These are phyloP conservation scores for Oncorhynchus keta DNA, from an alignment of 2,113 vertebrate genomes.

Conservation along the genomic window DNA sequence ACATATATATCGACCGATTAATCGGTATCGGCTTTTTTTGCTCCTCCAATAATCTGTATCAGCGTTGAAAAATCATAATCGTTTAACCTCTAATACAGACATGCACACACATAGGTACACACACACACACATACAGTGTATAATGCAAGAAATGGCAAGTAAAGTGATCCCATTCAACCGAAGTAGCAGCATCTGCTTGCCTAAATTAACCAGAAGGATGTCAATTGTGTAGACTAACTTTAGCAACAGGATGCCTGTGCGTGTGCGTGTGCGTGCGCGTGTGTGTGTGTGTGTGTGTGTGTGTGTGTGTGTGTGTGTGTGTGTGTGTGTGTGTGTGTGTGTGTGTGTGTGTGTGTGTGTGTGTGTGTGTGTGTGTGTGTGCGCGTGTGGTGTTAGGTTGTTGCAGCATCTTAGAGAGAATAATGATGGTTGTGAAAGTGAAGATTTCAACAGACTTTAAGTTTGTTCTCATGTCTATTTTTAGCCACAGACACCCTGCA, in stretches of 20 bases:
- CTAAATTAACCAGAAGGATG: slow-evolving; percentile 71
- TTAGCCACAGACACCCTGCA: slow-evolving; percentile 46
- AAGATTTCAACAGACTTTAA: slow-evolving; percentile 62
- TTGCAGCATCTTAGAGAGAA: slow-evolving; percentile 60
- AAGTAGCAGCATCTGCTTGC: slow-evolving; percentile 68
- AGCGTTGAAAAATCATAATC: too few species aligned
- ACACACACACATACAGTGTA: neutral
- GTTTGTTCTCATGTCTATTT: slow-evolving; percentile 67
- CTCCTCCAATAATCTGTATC: too few species aligned
- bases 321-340: too few species aligned
- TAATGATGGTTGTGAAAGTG: slow-evolving; percentile 66
- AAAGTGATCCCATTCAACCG: slow-evolving; percentile 19
- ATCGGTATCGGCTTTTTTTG: too few species aligned
- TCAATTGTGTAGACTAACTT: slow-evolving; percentile 70
- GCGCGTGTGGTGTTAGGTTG: slow-evolving; percentile 9
- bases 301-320: slow-evolving; percentile 9
- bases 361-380: too few species aligned
- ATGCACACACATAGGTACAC: too few species aligned
- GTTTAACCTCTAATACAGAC: too few species aligned
- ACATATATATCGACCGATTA: too few species aligned
- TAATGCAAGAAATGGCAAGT: too few species aligned
- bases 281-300: slow-evolving; percentile 3
- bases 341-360: too few species aligned
- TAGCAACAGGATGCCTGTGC: slow-evolving; percentile 73
- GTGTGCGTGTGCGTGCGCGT: neutral